Evolutionary conservation across 2,888 invertebrate genomes (phyloP).

Genomic region (Aelia acuminata): DNA sequence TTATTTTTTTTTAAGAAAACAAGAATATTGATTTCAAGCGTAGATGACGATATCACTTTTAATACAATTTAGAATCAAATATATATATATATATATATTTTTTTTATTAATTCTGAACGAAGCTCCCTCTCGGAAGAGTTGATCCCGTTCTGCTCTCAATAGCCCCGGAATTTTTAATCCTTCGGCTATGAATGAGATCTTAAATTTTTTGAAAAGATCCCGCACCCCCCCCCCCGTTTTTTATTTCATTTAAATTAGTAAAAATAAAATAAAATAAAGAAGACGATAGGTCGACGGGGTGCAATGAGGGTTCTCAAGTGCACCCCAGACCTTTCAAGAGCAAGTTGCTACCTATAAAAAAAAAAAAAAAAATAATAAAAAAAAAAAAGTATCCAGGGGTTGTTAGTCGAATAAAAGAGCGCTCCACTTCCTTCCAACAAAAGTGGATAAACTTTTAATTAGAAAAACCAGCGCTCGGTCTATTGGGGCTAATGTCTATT

Average conservation of each 20-base stretch:
- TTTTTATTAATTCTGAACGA: too few relatives aligned
- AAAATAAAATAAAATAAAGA: constrained; percentile 6
- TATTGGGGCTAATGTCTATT: constrained; percentile 6
- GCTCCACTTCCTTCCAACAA: constrained; percentile 4
- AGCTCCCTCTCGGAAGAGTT: too few relatives aligned
- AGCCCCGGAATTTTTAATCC: not conserved
- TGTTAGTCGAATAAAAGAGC: constrained; percentile 27
- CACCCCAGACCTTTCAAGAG: not conserved
- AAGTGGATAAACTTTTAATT: constrained; percentile 46
- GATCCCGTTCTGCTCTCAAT: not conserved
- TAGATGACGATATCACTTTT: too few relatives aligned
- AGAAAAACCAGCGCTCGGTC: not conserved
- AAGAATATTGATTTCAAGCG: too few relatives aligned
- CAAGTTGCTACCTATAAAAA: not conserved
- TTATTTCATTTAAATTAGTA: not conserved
- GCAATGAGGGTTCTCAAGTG: not conserved
- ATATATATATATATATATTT: too few relatives aligned
- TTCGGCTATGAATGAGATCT: not conserved
- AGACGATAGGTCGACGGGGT: not conserved
- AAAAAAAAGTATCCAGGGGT: constrained; percentile 20
- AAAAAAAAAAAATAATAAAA: not conserved
- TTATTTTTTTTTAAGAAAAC: too few relatives aligned
- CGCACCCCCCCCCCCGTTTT: too few relatives aligned
- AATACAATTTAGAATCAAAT: too few relatives aligned
- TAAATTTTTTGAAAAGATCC: not conserved